phyloP scores from a whole-genome alignment of 1,140 invertebrate species.

The Oscheius sp. region DNA sequence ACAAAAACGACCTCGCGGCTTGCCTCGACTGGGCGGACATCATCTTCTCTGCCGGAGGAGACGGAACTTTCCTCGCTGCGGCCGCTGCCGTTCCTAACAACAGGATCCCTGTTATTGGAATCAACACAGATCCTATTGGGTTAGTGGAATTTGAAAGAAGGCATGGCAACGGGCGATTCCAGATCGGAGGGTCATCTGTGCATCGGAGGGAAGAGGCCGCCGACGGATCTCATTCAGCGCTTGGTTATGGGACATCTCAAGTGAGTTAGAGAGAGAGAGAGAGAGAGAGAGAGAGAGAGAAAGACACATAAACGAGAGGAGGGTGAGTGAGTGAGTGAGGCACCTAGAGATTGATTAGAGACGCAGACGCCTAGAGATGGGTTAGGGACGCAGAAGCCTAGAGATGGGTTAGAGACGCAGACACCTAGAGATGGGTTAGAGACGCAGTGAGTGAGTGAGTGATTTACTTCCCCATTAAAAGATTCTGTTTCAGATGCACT shows the following conservation, averaged over 20 bases:
- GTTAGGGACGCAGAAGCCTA: too few relatives aligned
- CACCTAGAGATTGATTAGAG: too few relatives aligned
- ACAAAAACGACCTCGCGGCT: slow-evolving; percentile 62
- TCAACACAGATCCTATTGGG: slow-evolving; percentile 89
- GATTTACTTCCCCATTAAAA: too few relatives aligned
- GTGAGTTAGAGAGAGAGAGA: neutral
- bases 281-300: too few relatives aligned
- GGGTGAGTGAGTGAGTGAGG: too few relatives aligned
- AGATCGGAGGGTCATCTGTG: slow-evolving; percentile 89
- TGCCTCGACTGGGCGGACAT: slow-evolving; percentile 87
- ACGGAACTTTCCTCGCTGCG: slow-evolving; percentile 93
- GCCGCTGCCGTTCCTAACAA: slow-evolving; percentile 75
- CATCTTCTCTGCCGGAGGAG: slow-evolving; percentile 89
- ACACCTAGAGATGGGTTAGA: too few relatives aligned
- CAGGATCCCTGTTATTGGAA: slow-evolving; percentile 86
- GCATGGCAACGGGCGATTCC: slow-evolving; percentile 8
- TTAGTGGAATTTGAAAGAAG: slow-evolving; percentile 38
- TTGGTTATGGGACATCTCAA: neutral
- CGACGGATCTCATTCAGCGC: neutral
- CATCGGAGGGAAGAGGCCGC: slow-evolving; percentile 41
- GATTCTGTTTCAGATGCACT: neutral
- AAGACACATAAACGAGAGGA: too few relatives aligned
- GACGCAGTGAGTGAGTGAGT: too few relatives aligned
- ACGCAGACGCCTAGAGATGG: too few relatives aligned
- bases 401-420: too few relatives aligned